Evolutionary conservation across 2,888 invertebrate species (phyloP).

Genomic region (Alsophila aescularia): DNA sequence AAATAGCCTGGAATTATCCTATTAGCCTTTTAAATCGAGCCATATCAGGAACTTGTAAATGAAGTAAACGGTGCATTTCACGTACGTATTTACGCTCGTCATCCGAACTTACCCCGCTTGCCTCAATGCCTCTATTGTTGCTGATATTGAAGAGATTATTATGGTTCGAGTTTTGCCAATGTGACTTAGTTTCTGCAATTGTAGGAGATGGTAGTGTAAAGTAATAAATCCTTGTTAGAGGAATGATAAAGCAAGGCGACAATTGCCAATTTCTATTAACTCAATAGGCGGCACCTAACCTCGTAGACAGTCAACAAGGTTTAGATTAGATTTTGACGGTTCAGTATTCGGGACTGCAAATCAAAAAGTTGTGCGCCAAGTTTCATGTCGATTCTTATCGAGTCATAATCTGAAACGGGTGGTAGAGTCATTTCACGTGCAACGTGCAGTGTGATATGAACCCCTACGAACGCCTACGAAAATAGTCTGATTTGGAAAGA

Average conservation of each 20-base stretch:
- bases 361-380: too few species aligned
- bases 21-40: conserved; percentile 42
- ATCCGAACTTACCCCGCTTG: conserved; percentile 30
- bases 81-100: too few species aligned
- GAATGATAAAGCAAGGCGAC: conserved; percentile 1
- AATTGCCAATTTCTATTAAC: conserved; percentile 19
- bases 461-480: too few species aligned
- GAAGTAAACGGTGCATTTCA: conserved; percentile 51
- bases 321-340: background rate
- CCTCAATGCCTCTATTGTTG: conserved; percentile 25
- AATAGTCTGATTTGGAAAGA: too few species aligned
- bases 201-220: conserved; percentile 20
- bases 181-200: conserved; percentile 6
- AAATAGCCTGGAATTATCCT: conserved; percentile 54
- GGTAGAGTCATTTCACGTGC: too few species aligned
- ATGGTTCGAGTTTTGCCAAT: conserved; percentile 10
- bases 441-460: too few species aligned
- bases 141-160: conserved; percentile 5
- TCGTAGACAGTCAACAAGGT: background rate
- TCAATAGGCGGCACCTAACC: background rate
- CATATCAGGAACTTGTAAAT: conserved; percentile 55
- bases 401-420: too few species aligned
- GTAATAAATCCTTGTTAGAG: conserved; percentile 31
- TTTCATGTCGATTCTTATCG: too few species aligned
- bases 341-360: background rate